Percentiles rank a stretch among this genome's conserved stretches.
Evolutionary conservation across 2,888 invertebrate genomes (phyloP).

Genomic region (Siphonodentalium dalli): DNA sequence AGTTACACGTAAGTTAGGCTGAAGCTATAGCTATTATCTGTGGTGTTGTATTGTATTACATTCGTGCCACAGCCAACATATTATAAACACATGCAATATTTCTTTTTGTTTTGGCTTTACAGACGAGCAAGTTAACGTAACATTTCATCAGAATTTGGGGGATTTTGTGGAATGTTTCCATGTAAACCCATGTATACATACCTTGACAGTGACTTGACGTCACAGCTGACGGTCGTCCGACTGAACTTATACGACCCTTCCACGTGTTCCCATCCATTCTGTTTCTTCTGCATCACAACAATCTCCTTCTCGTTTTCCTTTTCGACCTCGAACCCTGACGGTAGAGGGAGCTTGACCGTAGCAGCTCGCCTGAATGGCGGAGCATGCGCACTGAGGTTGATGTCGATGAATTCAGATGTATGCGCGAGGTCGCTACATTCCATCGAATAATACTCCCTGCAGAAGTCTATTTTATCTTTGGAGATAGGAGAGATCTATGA

Average conservation of each 20-base stretch:
- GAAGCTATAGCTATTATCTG: no score
- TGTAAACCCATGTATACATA: conserved; percentile 27
- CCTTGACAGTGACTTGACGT: conserved; percentile 54
- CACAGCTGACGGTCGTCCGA: conserved; percentile 52
- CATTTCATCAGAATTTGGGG: no score
- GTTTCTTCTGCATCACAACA: conserved; percentile 48
- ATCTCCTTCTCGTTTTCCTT: conserved; percentile 47
- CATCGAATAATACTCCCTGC: conserved; percentile 40
- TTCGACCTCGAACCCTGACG: conserved; percentile 46
- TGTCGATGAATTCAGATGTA: conserved; percentile 52
- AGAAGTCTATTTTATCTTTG: conserved; percentile 41
- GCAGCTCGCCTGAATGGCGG: conserved; percentile 50
- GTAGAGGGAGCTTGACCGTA: conserved; percentile 61
- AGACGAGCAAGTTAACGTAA: no score
- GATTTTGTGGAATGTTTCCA: no score
- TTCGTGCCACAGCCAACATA: background rate
- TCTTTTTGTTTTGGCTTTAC: no score
- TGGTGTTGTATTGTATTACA: no score
- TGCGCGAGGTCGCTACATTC: conserved; percentile 52
- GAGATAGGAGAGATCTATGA: conserved; percentile 52
- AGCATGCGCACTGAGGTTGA: conserved; percentile 32
- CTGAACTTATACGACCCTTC: conserved; percentile 55
- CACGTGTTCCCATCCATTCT: conserved; percentile 50
- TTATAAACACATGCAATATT: no score
- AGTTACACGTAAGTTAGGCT: no score